phyloP scores from a whole-genome alignment of 2,113 vertebrate genomes.

The Podilymbus podiceps region DNA sequence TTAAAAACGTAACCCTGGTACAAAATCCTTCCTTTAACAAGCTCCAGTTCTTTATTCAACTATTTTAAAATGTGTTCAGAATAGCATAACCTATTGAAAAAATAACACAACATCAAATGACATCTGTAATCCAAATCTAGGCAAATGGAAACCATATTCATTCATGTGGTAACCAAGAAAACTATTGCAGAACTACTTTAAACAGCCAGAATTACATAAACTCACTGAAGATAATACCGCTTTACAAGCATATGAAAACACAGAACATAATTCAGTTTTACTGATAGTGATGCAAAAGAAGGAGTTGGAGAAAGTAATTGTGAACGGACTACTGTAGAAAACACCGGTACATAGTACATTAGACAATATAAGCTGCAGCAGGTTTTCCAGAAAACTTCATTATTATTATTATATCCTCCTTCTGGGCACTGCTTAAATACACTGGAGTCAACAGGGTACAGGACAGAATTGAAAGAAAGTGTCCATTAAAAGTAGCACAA shows the following conservation, averaged over 20 bases:
- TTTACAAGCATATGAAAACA: background rate
- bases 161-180: background rate
- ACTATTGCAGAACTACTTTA: background rate
- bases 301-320: background rate
- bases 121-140: background rate
- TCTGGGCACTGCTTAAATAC: background rate
- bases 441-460: background rate
- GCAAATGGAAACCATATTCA: background rate
- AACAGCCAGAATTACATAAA: background rate
- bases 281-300: background rate
- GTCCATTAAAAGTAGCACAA: background rate
- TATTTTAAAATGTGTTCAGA: background rate
- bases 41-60: background rate
- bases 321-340: background rate
- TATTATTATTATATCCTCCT: background rate
- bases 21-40: background rate
- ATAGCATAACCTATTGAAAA: background rate
- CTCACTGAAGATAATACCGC: background rate
- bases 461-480: background rate
- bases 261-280: background rate
- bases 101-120: background rate
- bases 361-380: background rate
- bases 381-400: background rate
- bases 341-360: background rate
- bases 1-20: background rate